Evolutionary conservation across 2,113 vertebrate genomes (phyloP).

Genomic region (Porphyrio hochstetteri): DNA sequence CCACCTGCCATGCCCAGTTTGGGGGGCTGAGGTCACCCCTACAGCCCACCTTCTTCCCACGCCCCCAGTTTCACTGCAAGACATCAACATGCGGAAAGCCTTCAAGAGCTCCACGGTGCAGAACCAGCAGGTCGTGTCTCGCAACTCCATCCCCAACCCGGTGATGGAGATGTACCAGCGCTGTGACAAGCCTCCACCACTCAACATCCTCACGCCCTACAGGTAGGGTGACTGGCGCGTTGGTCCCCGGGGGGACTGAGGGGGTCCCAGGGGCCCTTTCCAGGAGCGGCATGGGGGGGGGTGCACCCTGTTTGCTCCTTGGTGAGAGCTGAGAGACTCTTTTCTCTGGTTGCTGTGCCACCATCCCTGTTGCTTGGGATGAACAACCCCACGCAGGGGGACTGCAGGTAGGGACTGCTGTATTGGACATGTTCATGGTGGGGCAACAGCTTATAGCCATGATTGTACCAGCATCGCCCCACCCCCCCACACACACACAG

Average conservation of each 20-base stretch:
- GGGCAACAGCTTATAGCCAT: not conserved
- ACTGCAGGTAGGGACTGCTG: not conserved
- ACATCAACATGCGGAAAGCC: constrained; percentile 95
- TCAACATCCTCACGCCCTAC: constrained; percentile 92
- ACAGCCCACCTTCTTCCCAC: not conserved
- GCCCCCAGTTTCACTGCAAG: constrained; percentile 87
- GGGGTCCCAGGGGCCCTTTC: not conserved
- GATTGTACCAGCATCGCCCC: rapidly evolving
- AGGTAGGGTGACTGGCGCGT: constrained; percentile 59
- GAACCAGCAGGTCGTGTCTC: constrained; percentile 93
- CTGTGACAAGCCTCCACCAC: constrained; percentile 89
- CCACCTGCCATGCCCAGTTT: rapidly evolving
- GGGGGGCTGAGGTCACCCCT: not conserved
- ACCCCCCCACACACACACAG: too few relatives aligned
- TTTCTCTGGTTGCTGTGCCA: not conserved
- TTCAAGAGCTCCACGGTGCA: constrained; percentile 93
- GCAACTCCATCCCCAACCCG: constrained; percentile 89
- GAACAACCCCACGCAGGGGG: not conserved
- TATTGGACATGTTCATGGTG: not conserved
- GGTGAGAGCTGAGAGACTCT: not conserved
- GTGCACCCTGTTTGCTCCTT: not conserved
- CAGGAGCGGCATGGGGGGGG: rapidly evolving
- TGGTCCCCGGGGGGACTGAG: rapidly evolving
- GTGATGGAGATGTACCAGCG: constrained; percentile 93
- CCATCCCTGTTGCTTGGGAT: rapidly evolving